phyloP scores from a whole-genome alignment of 30 jellyfish, hydroid and myxozoan genomes.

The Hydra vulgaris region DNA sequence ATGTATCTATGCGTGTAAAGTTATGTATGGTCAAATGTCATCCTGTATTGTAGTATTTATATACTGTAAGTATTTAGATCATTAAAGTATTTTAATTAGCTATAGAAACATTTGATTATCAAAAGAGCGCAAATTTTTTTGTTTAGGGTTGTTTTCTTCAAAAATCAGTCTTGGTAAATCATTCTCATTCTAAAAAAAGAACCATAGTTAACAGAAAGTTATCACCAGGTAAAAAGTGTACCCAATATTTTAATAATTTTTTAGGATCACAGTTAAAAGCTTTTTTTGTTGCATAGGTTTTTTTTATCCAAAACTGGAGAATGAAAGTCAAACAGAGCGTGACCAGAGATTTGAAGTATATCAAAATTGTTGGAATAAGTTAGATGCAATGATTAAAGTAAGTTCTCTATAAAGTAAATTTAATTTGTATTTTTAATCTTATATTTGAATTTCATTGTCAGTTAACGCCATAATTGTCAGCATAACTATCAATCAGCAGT shows the following conservation, averaged over 20 bases:
- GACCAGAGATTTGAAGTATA: not conserved
- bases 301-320: not conserved
- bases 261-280: no score
- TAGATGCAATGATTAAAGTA: slow-evolving; percentile 1
- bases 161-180: not conserved
- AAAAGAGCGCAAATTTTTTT: not conserved
- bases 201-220: not conserved
- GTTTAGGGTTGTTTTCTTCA: slow-evolving; percentile 34
- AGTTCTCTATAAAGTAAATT: not conserved
- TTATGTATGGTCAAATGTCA: no score
- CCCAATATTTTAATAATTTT: no score
- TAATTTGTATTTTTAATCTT: no score
- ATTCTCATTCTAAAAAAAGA: not conserved
- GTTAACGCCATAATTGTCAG: no score
- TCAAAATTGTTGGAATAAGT: slow-evolving; percentile 6
- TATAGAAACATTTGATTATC: not conserved
- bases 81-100: no score
- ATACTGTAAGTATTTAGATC: no score
- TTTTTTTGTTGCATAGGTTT: no score
- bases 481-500: no score
- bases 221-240: not conserved
- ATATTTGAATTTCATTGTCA: no score
- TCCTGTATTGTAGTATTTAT: no score
- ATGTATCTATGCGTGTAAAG: no score
- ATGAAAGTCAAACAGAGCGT: not conserved